phyloP scores from a whole-genome alignment of 2,797 vertebrate genomes.

The Takifugu ocellatus region DNA sequence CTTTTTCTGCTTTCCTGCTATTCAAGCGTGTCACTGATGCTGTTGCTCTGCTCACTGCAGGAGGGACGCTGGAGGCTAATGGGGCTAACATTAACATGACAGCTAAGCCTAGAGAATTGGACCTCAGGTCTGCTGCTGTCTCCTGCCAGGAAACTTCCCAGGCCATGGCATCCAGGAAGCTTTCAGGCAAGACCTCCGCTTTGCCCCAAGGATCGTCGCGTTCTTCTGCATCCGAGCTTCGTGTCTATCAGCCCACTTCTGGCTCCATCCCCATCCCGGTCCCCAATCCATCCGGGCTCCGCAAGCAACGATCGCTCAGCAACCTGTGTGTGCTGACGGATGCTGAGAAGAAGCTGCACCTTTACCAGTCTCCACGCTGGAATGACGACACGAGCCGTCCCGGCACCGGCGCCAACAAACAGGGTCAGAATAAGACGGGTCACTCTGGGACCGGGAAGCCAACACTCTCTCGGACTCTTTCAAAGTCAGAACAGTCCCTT shows the following conservation, averaged over 20 bases:
- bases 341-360: conserved; percentile 91
- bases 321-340: conserved; percentile 92
- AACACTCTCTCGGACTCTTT: conserved; percentile 84
- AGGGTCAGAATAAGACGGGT: conserved; percentile 66
- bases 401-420: conserved; percentile 61
- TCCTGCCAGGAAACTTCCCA: conserved; percentile 59
- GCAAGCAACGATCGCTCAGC: conserved; percentile 90
- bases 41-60: conserved; percentile 83
- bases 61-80: conserved; percentile 87
- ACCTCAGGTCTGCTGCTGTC: conserved; percentile 71
- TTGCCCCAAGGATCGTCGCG: conserved; percentile 71
- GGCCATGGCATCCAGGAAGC: conserved; percentile 80
- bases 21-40: conserved; percentile 67
- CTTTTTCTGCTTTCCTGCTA: conserved; percentile 30
- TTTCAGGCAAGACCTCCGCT: conserved; percentile 65
- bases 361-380: conserved; percentile 87
- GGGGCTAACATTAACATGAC: conserved; percentile 74
- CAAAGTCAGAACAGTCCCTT: conserved; percentile 92
- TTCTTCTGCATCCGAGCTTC: conserved; percentile 72
- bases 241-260: conserved; percentile 71
- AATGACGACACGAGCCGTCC: conserved; percentile 83
- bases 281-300: conserved; percentile 79
- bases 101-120: conserved; percentile 80
- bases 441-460: conserved; percentile 62
- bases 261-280: conserved; percentile 76